A percentile compares a stretch with the other conserved stretches of the same genome.
These are phyloP conservation scores for Jordanella pulchra DNA, from an alignment of 2,797 vertebrate genomes.

Conservation along the genomic window DNA sequence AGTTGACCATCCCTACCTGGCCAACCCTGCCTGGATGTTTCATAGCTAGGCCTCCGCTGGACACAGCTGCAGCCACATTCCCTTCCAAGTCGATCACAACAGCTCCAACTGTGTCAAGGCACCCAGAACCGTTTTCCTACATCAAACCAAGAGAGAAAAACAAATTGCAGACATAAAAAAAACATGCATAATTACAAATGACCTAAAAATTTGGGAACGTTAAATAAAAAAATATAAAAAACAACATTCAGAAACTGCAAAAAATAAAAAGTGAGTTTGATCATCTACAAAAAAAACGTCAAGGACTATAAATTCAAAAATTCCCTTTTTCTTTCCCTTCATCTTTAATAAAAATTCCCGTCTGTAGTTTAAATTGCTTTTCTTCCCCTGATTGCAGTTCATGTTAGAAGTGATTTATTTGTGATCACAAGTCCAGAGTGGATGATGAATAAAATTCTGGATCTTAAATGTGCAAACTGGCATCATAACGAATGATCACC, in stretches of 20 bases:
- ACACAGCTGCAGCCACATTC: slow-evolving; percentile 98
- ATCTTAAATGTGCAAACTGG: slow-evolving; percentile 43
- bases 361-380: slow-evolving; percentile 50
- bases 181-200: slow-evolving; percentile 1
- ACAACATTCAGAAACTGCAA: slow-evolving; percentile 19
- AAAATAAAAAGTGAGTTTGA: slow-evolving; percentile 13
- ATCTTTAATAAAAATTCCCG: slow-evolving; percentile 44
- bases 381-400: slow-evolving; percentile 66
- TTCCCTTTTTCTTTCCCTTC: slow-evolving; percentile 16
- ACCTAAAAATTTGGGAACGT: neutral
- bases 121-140: slow-evolving; percentile 81
- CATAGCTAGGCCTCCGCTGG: slow-evolving; percentile 97
- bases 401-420: slow-evolving; percentile 59
- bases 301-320: slow-evolving; percentile 33
- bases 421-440: slow-evolving; percentile 38
- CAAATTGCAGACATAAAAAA: slow-evolving; percentile 8
- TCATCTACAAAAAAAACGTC: slow-evolving; percentile 25
- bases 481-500: slow-evolving; percentile 53
- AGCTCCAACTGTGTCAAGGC: slow-evolving; percentile 94
- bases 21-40: slow-evolving; percentile 98
- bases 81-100: slow-evolving; percentile 96
- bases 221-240: slow-evolving; percentile 7
- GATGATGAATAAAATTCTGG: slow-evolving; percentile 52
- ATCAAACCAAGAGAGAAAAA: slow-evolving; percentile 23
- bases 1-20: slow-evolving; percentile 80